A percentile compares a stretch with the other conserved stretches of the same genome.
Conservation (phyloP, 1,140 invertebrate species). For the Hyles vespertilio region DNA sequence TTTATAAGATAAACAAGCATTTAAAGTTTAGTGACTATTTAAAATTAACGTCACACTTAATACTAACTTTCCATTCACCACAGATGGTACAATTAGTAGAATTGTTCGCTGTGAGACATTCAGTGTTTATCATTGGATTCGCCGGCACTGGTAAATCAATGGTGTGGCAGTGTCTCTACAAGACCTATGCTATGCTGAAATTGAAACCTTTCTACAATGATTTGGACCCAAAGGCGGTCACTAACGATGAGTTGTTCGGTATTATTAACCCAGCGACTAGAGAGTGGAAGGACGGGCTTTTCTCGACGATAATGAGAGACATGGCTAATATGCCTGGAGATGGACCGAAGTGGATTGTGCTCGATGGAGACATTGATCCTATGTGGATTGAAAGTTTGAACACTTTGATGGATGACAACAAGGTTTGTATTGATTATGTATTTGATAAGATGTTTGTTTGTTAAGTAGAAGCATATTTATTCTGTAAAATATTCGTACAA, state of each 20-base stretch:
- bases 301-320: slow-evolving; percentile 95
- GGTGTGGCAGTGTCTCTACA: slow-evolving; percentile 93
- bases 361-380: slow-evolving; percentile 97
- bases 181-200: slow-evolving; percentile 86
- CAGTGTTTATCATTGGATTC: slow-evolving; percentile 94
- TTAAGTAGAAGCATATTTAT: too few relatives aligned
- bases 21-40: neutral
- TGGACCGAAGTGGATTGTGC: slow-evolving; percentile 96
- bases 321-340: slow-evolving; percentile 91
- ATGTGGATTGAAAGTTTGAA: slow-evolving; percentile 98
- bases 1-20: neutral
- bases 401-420: slow-evolving; percentile 91
- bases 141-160: slow-evolving; percentile 96
- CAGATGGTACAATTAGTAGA: slow-evolving; percentile 94
- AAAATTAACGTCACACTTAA: too few relatives aligned
- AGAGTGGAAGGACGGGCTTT: slow-evolving; percentile 97
- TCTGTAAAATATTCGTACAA: too few relatives aligned
- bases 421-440: slow-evolving; percentile 64
- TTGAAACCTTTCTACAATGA: slow-evolving; percentile 91
- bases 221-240: slow-evolving; percentile 96
- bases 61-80: too few relatives aligned
- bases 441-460: neutral
- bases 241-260: slow-evolving; percentile 96
- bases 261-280: slow-evolving; percentile 95
- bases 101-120: slow-evolving; percentile 94